Evolutionary conservation across 2,888 invertebrate species (phyloP).

Genomic region (Hypomecis punctinalis): DNA sequence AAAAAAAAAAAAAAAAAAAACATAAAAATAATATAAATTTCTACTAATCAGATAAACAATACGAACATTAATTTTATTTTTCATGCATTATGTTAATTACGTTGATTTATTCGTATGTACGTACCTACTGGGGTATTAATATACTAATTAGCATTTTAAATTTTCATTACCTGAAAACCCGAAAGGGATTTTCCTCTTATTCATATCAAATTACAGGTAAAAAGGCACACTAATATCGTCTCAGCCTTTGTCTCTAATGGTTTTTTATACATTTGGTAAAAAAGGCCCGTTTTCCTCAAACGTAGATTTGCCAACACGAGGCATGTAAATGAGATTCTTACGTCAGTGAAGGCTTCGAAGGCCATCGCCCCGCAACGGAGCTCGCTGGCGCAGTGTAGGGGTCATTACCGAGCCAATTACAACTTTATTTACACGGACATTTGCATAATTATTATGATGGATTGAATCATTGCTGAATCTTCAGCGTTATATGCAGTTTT

Average conservation of each 20-base stretch:
- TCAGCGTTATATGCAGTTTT: too few species aligned
- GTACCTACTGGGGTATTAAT: too few species aligned
- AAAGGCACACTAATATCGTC: background rate
- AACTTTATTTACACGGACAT: too few species aligned
- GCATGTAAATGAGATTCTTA: background rate
- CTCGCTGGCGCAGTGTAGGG: too few species aligned
- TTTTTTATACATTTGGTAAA: background rate
- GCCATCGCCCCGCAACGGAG: too few species aligned
- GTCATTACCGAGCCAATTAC: too few species aligned
- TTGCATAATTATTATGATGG: too few species aligned
- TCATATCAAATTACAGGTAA: background rate
- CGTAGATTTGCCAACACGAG: background rate
- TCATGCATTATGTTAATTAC: background rate
- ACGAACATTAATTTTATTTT: too few species aligned
- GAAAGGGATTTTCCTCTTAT: background rate
- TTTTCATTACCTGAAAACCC: constrained; percentile 1
- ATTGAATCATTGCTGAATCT: too few species aligned
- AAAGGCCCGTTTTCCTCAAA: constrained; percentile 4
- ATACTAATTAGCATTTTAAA: background rate
- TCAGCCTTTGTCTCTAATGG: background rate
- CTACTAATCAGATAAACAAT: too few species aligned
- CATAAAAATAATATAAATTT: too few species aligned
- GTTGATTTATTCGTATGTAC: background rate
- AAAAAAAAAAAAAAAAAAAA: too few species aligned
- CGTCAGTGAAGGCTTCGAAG: background rate